A percentile compares a stretch with the other conserved stretches of the same genome.
These are phyloP conservation scores for Pomatostomus ruficeps DNA, from an alignment of 2,113 vertebrate genomes.

Conservation along the genomic window DNA sequence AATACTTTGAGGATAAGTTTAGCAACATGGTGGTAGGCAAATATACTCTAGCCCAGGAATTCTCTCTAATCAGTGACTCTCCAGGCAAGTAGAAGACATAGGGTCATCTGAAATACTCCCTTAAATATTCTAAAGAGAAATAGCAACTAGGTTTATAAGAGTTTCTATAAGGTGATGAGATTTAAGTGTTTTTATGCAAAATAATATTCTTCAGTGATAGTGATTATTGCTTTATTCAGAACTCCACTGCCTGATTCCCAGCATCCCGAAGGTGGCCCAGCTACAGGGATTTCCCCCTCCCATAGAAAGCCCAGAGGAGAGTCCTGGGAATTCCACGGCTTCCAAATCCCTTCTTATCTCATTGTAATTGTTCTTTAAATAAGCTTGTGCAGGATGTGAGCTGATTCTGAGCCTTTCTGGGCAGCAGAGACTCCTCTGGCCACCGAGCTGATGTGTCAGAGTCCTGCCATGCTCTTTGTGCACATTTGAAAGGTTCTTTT, in stretches of 20 bases:
- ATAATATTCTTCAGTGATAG: background rate
- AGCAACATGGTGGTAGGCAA: background rate
- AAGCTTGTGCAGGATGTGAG: background rate
- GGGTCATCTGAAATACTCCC: background rate
- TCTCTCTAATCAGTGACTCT: background rate
- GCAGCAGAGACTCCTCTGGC: background rate
- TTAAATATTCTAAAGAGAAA: background rate
- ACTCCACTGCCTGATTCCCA: background rate
- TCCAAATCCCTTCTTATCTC: background rate
- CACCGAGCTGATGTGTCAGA: background rate
- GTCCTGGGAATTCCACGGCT: background rate
- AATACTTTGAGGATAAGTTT: background rate
- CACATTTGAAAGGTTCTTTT: background rate
- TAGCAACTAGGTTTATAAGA: background rate
- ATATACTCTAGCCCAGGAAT: background rate
- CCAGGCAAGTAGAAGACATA: background rate
- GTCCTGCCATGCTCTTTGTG: background rate
- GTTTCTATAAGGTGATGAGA: background rate
- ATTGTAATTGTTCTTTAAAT: background rate
- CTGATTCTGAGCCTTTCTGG: background rate
- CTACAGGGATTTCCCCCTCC: background rate
- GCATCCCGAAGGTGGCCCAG: rapidly evolving
- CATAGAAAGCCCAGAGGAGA: background rate
- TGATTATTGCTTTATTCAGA: background rate
- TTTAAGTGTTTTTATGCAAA: background rate